A percentile compares a stretch with the other conserved stretches of the same genome.
These are phyloP conservation scores for Opisthograptis luteolata DNA, from an alignment of 2,888 invertebrate species.

Conservation along the genomic window DNA sequence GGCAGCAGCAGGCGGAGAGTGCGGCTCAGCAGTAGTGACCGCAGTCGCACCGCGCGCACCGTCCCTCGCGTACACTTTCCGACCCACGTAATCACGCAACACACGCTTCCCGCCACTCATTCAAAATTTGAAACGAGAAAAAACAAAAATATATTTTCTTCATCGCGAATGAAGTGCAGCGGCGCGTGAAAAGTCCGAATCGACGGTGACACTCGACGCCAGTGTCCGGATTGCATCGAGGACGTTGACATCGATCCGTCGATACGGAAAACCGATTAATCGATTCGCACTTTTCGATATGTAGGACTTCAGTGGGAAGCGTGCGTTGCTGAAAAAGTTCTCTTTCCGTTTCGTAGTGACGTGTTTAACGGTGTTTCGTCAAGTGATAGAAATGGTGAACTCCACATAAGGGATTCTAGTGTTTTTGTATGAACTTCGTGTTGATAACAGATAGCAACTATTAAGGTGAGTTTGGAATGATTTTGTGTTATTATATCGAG, in stretches of 20 bases:
- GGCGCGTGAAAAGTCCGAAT: constrained; percentile 69
- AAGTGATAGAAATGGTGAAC: constrained; percentile 80
- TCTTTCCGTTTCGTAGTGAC: constrained; percentile 60
- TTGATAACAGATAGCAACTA: constrained; percentile 55
- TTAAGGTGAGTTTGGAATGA: constrained; percentile 66
- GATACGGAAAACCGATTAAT: constrained; percentile 56
- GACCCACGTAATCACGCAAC: constrained; percentile 74
- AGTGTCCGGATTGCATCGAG: constrained; percentile 74
- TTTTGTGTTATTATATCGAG: constrained; percentile 55
- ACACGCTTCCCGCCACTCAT: constrained; percentile 74
- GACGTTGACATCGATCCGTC: constrained; percentile 72
- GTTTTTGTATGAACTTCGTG: constrained; percentile 57
- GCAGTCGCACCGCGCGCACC: constrained; percentile 77
- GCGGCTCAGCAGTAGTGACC: constrained; percentile 62
- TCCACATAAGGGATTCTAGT: constrained; percentile 71
- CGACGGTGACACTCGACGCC: constrained; percentile 62
- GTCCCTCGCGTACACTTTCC: constrained; percentile 68
- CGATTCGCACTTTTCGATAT: constrained; percentile 64
- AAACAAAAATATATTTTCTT: constrained; percentile 49
- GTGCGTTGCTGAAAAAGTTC: constrained; percentile 60
- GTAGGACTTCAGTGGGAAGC: constrained; percentile 67
- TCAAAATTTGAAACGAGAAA: constrained; percentile 61
- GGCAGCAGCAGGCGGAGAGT: constrained; percentile 60
- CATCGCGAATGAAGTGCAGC: constrained; percentile 70
- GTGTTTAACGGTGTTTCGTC: constrained; percentile 66